Evolutionary conservation across 2,888 invertebrate species (phyloP).

Genomic region (Flexamia atlantica): DNA sequence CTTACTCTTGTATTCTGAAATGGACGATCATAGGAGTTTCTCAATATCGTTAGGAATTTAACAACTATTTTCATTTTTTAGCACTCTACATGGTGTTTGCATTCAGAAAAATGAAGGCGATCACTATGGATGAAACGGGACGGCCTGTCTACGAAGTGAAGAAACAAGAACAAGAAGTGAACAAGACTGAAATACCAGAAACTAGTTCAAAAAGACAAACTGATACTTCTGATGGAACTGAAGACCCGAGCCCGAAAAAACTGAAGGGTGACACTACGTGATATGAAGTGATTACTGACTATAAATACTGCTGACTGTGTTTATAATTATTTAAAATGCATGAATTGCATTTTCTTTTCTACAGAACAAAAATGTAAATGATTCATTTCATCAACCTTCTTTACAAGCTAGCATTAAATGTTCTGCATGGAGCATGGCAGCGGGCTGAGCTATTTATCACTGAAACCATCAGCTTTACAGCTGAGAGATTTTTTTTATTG

Average conservation of each 20-base stretch:
- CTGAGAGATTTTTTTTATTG: too few relatives aligned
- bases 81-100: constrained; percentile 90
- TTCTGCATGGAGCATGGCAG: too few relatives aligned
- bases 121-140: constrained; percentile 80
- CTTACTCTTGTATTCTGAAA: too few relatives aligned
- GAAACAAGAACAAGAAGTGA: not conserved
- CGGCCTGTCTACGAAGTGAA: constrained; percentile 78
- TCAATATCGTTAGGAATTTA: too few relatives aligned
- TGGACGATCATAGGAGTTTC: too few relatives aligned
- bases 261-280: constrained; percentile 7
- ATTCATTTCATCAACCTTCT: not conserved
- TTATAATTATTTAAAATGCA: constrained; percentile 2
- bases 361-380: not conserved
- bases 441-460: too few relatives aligned
- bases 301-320: not conserved
- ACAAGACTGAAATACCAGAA: not conserved
- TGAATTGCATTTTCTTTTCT: not conserved
- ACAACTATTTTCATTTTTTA: too few relatives aligned
- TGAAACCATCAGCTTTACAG: too few relatives aligned
- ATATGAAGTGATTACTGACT: not conserved
- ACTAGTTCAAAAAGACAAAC: not conserved
- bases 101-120: constrained; percentile 84
- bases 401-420: not conserved
- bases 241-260: constrained; percentile 2
- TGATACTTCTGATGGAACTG: not conserved